A percentile compares a stretch with the other conserved stretches of the same genome.
These are phyloP conservation scores for Trachelus iudaicus DNA, from an alignment of 2,888 invertebrate genomes.

Conservation along the genomic window DNA sequence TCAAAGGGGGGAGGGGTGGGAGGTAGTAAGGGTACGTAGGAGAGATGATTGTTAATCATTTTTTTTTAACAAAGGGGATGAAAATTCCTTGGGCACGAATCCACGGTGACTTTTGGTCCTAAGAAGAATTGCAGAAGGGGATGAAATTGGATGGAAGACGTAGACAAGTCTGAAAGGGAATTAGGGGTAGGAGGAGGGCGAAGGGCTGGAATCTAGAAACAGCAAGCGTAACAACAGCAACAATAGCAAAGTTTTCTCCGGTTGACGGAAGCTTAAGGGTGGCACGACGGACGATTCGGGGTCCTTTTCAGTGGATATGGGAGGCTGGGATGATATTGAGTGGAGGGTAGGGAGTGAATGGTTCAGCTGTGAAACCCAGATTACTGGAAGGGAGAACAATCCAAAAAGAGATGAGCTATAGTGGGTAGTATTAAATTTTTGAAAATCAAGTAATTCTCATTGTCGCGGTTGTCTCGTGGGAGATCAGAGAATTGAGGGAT, in stretches of 20 bases:
- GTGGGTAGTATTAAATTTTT: background rate
- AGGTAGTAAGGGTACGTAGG: background rate
- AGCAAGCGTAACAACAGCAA: background rate
- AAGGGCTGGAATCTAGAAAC: background rate
- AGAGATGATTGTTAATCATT: background rate
- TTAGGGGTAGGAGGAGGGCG: background rate
- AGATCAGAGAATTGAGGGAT: background rate
- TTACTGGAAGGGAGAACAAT: background rate
- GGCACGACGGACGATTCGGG: background rate
- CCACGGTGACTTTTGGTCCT: background rate
- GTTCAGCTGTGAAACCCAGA: background rate
- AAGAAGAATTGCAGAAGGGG: background rate
- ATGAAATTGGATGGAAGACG: background rate
- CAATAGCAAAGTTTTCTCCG: background rate
- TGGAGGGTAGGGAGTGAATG: background rate
- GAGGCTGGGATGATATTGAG: background rate
- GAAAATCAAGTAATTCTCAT: background rate
- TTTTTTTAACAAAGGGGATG: background rate
- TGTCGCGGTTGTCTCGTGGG: background rate
- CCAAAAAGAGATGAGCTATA: background rate
- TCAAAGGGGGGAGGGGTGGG: too few species aligned
- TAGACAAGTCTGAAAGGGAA: background rate
- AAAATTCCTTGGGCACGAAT: background rate
- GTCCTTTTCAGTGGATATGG: background rate
- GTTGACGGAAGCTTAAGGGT: background rate